Base-by-base conservation (phyloP, 2,888 invertebrate genomes). In the Lypha dubia region DNA sequence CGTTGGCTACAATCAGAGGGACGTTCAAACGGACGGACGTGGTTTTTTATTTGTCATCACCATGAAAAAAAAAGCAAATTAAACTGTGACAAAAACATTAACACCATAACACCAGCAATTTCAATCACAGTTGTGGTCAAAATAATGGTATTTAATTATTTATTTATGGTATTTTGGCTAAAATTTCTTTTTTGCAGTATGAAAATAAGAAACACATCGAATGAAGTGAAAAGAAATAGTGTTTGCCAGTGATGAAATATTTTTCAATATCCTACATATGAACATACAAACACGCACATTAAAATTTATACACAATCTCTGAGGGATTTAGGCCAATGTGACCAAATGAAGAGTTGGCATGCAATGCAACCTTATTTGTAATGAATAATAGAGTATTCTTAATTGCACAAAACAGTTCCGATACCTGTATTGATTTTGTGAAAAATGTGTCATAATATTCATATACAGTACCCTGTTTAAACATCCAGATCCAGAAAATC, bases 31-130 rank as follows among this genome's bases (percentile, higher is more conserved):
- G n/a, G n/a, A 49, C 56, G 35, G 41, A 63, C 70, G 46, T 58
- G 24, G 22, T 56, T 76, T 67, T 62, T 44, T 62, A 32, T 60
- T 74, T 63, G 60, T 74, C 58, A n/a, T 53, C 68, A 68, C 68
- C 44, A 60, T 32, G 35, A 20, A 74, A 65, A 46, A 65, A 58
- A 38, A 46, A 5, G 13, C 22, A 68, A 60, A 80, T 51, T 67
- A 67, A 80, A 73, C 9, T 32, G 41, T 28, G n/a, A 51, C 24
- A 51, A 73, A 73, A 56, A 73, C 67, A 67, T 73, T 73, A 51
- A 46, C 80, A 46, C 32, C 32, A 67, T 41, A 58, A 67, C 38
- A 56, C n/a, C 28, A 32, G 17, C 24, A 20, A 71, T 22, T 56
- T 49, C 32, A 53, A 51, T n/a, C 15, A 41, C 63, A 79, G 56